Conservation (phyloP, 2,797 vertebrate species). For the Leptodactylus fallax region DNA sequence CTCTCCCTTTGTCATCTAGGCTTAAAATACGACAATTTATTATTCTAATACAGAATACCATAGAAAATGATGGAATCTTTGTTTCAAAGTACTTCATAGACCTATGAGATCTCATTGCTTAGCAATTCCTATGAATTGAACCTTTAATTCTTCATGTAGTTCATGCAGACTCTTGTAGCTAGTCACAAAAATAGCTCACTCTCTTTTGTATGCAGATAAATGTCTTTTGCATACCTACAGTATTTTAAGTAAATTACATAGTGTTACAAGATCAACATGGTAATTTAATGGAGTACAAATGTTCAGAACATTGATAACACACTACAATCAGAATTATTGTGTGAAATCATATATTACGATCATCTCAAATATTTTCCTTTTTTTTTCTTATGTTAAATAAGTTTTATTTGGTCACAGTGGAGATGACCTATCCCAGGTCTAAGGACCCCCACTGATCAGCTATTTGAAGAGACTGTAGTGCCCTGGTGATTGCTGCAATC, state of each 20-base stretch:
- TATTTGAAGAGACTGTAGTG: too few species aligned
- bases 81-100: background rate
- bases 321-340: background rate
- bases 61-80: background rate
- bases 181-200: constrained; percentile 9
- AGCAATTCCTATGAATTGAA: background rate
- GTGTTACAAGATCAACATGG: background rate
- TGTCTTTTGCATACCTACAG: background rate
- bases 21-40: background rate
- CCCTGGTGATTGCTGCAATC: too few species aligned
- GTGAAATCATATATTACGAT: background rate
- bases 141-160: constrained; percentile 21
- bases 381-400: background rate
- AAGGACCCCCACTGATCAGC: too few species aligned
- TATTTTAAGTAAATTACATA: background rate
- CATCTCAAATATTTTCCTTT: background rate
- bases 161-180: constrained; percentile 26
- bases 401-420: too few species aligned
- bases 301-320: background rate
- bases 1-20: background rate
- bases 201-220: constrained; percentile 17
- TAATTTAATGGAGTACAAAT: background rate
- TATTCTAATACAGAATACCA: background rate
- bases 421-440: too few species aligned
- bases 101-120: background rate